Percentiles rank a stretch among this genome's conserved stretches.
These are phyloP conservation scores for Danaus melanippus DNA, from an alignment of 1,140 invertebrate genomes.

Conservation along the genomic window DNA sequence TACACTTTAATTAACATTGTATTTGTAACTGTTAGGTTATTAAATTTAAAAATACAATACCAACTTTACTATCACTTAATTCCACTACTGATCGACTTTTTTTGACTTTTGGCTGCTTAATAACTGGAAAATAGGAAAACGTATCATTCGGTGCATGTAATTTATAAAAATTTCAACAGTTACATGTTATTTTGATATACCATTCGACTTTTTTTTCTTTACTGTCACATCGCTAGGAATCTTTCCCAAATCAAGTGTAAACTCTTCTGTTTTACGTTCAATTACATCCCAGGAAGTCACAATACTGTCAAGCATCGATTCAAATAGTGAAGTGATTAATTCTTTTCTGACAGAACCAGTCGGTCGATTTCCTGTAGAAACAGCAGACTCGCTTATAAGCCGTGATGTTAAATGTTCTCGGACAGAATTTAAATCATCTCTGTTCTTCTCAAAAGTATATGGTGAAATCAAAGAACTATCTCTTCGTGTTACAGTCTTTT, in stretches of 20 bases:
- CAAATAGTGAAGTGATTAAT: constrained; percentile 47
- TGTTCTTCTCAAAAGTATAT: constrained; percentile 7
- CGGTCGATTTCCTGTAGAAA: constrained; percentile 21
- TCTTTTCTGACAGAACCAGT: constrained; percentile 45
- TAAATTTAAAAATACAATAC: too few relatives aligned
- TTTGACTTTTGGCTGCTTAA: constrained; percentile 33
- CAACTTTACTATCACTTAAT: constrained; percentile 21
- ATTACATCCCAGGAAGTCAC: constrained; percentile 51
- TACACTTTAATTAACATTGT: too few relatives aligned
- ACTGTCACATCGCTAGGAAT: constrained; percentile 34
- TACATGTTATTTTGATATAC: constrained; percentile 9
- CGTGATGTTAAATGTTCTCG: constrained; percentile 28
- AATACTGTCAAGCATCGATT: constrained; percentile 51
- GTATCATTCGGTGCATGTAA: neutral
- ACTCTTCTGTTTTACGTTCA: constrained; percentile 28
- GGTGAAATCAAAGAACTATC: constrained; percentile 35
- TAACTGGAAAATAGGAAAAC: constrained; percentile 28
- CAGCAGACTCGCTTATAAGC: constrained; percentile 29
- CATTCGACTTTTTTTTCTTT: constrained; percentile 43
- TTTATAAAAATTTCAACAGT: neutral
- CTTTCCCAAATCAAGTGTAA: constrained; percentile 27
- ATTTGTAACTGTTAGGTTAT: too few relatives aligned
- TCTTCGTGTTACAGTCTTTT: constrained; percentile 27
- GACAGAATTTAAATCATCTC: constrained; percentile 25
- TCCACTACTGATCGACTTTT: constrained; percentile 41